Evolutionary conservation across 2,888 invertebrate genomes (phyloP), one percentile per base, ranked within the genome.

Genomic region (Pheosia gnoma): DNA sequence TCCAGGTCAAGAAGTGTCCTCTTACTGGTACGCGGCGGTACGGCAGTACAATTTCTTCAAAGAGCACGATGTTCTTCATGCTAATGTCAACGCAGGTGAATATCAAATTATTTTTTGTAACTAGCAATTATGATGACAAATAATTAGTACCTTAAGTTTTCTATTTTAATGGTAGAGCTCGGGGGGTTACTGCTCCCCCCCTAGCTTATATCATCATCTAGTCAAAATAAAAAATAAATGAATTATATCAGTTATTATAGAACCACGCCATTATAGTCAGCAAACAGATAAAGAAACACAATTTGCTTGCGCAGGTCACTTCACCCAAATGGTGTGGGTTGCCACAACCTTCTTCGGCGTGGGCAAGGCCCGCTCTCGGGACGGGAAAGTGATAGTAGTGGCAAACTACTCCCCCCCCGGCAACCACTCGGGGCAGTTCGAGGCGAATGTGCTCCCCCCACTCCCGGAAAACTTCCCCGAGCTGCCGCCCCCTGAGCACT

Each of bases 291-390:
- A 25, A 25, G 25, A 25, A 25, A 25, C 25, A 25, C 25, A 25
- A 25, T 25, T 25, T 43, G 9, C 10, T 43, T 9, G 3, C 47
- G 47, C 87, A 97, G 97, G 97, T 63, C 97, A 97, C 86, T 98
- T 98, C 87, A 97, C 97, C 0, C 98, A 98, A 90, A 94, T 98
- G 86, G 96, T 98, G 38, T 98, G 98, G 98, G 95, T 95, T 49
- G 94, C 94, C 57, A 97, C 96, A 3, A 94, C 95, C 55, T 95
- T 95, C 83, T 95, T 97, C 80, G 98, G 98, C 3, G 95, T 98
- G 1, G 98, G 97, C 7, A 97, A 97, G 81, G 97, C 97, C 0
- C 94, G 96, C 59, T 96, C 96, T 45, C 93, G 96, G 54, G 96
- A 96, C 13, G 97, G 97, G 11, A 97, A 97, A 81, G 94, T 97